phyloP scores from a whole-genome alignment of 1,140 invertebrate genomes.

The Drosophila virilis region DNA sequence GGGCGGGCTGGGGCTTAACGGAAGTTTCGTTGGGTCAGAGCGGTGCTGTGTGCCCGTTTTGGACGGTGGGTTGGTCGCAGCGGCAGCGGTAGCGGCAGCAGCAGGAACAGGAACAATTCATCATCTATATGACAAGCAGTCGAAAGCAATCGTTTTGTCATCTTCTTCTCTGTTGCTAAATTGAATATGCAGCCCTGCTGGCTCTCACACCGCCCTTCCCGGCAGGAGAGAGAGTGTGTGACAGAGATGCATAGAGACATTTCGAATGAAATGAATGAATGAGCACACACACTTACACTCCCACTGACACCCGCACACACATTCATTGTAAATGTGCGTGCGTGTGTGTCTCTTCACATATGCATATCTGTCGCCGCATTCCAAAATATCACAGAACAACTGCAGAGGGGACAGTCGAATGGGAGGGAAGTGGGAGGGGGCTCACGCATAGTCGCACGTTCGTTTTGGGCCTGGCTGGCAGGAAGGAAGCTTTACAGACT shows the following conservation, averaged over 20 bases:
- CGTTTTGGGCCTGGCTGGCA: constrained; percentile 53
- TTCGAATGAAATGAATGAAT: constrained; percentile 74
- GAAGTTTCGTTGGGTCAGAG: constrained; percentile 12
- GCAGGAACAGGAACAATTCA: constrained; percentile 79
- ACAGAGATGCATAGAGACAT: constrained; percentile 39
- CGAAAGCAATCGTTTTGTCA: constrained; percentile 82
- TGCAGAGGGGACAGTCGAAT: not conserved
- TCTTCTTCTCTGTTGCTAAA: constrained; percentile 82
- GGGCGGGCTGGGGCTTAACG: constrained; percentile 28
- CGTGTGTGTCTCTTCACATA: constrained; percentile 52
- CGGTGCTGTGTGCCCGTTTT: not conserved
- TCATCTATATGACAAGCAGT: constrained; percentile 81
- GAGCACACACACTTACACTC: constrained; percentile 46
- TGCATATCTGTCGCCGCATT: constrained; percentile 78
- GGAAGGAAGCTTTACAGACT: constrained; percentile 80
- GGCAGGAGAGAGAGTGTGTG: not conserved
- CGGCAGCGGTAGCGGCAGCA: constrained; percentile 40
- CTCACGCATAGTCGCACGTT: constrained; percentile 74
- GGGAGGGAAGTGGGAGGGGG: constrained; percentile 9
- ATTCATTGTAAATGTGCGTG: constrained; percentile 25
- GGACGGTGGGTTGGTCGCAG: constrained; percentile 11
- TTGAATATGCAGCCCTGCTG: constrained; percentile 65
- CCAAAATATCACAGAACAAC: constrained; percentile 64
- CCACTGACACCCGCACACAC: constrained; percentile 1
- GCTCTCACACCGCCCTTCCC: not conserved